Evolutionary conservation across 2,888 invertebrate species (phyloP), one percentile per base, ranked within the genome.

Genomic region (Watsonalla binaria): DNA sequence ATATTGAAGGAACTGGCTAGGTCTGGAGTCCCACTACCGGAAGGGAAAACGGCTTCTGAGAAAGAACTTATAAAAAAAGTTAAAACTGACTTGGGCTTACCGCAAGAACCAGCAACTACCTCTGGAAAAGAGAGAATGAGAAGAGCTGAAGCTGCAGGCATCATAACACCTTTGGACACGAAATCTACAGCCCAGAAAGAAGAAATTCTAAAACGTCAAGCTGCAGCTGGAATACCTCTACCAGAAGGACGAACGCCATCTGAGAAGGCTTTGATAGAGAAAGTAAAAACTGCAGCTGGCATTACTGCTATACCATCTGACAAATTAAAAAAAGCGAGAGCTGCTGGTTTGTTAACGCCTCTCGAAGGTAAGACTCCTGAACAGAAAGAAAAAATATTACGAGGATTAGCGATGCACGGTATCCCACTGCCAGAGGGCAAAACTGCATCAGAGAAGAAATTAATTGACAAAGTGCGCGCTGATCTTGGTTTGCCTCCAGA

Each of bases 171-270:
- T 7, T 42, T 69, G n/a, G 63, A 67, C 58, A 66, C 65, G 8
- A 70, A 70, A 58, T 46, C 62, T n/a, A 35, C 56, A 2, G 54
- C 54, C 37, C 55, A 72, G 51, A 69, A 69, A 58, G 70, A 71
- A 57, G 61, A 65, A 52, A 69, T 67, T 8, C 35, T 72, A 6
- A 59, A 45, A 59, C 51, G 50, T 5, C 56, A 58, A 46, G 56
- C 58, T 5, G 62, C 65, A 48, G 35, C 62, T 13, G 72, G 68
- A 0, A 54, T 70, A 13, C 63, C 66, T 6, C 55, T 76, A 0
- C 70, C 73, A 6, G 71, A 70, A 57, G 70, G 63, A 0, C 62
- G 65, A 57, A 71, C 70, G 6, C 13, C 59, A 0, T 74, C 74
- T 0, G 74, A 77, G 53, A 68, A 66, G 46, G 60, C 61, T 52